A percentile compares a stretch with the other conserved stretches of the same genome.
These are phyloP conservation scores for Montipora capitata DNA, from an alignment of 92 coral and sea anemone species.

Conservation along the genomic window DNA sequence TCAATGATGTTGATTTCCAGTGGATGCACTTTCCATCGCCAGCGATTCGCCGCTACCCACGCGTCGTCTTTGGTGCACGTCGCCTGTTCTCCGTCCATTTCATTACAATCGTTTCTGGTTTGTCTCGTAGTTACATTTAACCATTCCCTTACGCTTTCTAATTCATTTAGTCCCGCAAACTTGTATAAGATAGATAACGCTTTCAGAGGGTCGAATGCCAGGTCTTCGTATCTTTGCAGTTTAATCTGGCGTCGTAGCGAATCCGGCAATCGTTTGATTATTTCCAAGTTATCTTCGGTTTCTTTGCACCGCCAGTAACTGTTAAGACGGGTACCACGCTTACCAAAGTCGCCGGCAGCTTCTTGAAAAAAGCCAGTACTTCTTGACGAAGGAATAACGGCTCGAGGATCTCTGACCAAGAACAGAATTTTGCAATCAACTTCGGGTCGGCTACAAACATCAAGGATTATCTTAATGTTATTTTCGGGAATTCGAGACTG, in stretches of 20 bases:
- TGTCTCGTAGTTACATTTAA: conserved; percentile 49
- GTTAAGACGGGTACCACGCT: conserved; percentile 19
- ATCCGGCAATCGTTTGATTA: conserved; percentile 10
- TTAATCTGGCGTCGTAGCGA: conserved; percentile 15
- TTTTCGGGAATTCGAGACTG: conserved; percentile 38
- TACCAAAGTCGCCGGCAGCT: not conserved
- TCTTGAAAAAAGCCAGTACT: conserved; percentile 42
- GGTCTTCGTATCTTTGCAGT: conserved; percentile 62
- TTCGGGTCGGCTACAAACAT: conserved; percentile 27
- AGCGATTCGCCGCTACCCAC: conserved; percentile 59
- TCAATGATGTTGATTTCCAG: conserved; percentile 44
- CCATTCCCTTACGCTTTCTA: conserved; percentile 52
- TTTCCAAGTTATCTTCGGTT: too few relatives aligned
- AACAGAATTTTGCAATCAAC: conserved; percentile 52
- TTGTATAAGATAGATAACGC: conserved; percentile 35
- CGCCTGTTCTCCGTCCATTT: conserved; percentile 27
- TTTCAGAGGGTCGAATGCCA: conserved; percentile 49
- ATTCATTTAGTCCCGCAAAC: conserved; percentile 45
- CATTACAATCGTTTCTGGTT: conserved; percentile 3
- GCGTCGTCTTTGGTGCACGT: conserved; percentile 62
- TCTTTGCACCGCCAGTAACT: conserved; percentile 48
- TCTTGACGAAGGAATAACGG: conserved; percentile 50
- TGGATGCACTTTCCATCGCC: conserved; percentile 55
- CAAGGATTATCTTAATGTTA: conserved; percentile 19
- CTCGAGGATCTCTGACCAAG: conserved; percentile 64